Percentiles rank a stretch among this genome's conserved stretches.
phyloP scores from a whole-genome alignment of 2,888 invertebrate species.

The Desoria tigrina region DNA sequence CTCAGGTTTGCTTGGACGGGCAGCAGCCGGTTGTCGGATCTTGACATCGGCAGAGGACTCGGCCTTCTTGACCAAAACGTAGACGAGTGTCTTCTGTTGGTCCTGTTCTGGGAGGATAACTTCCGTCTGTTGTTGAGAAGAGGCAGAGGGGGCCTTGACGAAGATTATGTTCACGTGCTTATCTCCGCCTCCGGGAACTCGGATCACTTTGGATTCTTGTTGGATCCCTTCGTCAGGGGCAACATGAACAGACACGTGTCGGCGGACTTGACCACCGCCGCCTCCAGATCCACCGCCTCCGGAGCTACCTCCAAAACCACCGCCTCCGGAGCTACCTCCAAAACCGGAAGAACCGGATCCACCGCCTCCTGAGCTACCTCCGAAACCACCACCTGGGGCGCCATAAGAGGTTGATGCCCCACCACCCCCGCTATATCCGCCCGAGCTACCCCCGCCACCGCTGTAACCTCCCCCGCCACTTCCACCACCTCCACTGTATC shows the following conservation, averaged over 20 bases:
- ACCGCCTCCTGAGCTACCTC: constrained; percentile 10
- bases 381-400: constrained; percentile 4
- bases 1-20: constrained; percentile 34
- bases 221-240: constrained; percentile 30
- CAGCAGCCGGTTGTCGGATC: constrained; percentile 27
- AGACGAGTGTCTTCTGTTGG: constrained; percentile 31
- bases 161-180: constrained; percentile 39
- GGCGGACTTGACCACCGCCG: constrained; percentile 32
- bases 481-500: constrained; percentile 13
- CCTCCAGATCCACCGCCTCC: constrained; percentile 14
- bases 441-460: constrained; percentile 18
- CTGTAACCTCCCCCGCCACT: neutral
- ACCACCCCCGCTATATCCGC: constrained; percentile 13
- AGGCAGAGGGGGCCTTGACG: constrained; percentile 33
- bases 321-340: constrained; percentile 6
- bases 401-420: constrained; percentile 3
- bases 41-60: constrained; percentile 24
- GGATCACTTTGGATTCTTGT: constrained; percentile 22
- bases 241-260: constrained; percentile 36
- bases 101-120: constrained; percentile 34
- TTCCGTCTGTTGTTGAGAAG: constrained; percentile 30
- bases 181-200: constrained; percentile 30
- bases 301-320: constrained; percentile 1
- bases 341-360: neutral
- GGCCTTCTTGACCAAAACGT: constrained; percentile 32